A percentile compares a stretch with the other conserved stretches of the same genome.
These are phyloP conservation scores for Philopedon plagiatum DNA, from an alignment of 2,888 invertebrate genomes.

Conservation along the genomic window DNA sequence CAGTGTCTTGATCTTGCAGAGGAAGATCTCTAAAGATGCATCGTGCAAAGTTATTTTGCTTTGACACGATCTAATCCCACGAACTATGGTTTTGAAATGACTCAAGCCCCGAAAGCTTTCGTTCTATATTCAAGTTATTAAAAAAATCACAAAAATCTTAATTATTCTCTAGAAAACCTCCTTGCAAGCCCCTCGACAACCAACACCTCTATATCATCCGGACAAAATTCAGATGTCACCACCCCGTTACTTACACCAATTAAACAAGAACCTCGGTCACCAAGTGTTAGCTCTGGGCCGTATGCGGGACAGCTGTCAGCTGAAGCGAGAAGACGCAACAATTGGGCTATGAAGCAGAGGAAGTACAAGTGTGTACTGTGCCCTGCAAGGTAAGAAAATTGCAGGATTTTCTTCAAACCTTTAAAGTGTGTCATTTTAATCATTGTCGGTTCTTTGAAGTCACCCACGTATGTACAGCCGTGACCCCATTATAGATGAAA, in stretches of 20 bases:
- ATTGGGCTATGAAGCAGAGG: conserved; percentile 61
- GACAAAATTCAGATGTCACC: neutral
- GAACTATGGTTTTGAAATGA: no score
- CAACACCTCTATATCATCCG: neutral
- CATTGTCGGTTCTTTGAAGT: no score
- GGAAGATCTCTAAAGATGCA: no score
- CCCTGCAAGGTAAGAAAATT: conserved; percentile 60
- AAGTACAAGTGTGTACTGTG: conserved; percentile 64
- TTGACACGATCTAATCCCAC: no score
- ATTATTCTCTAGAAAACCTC: conserved; percentile 3
- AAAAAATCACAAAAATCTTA: no score
- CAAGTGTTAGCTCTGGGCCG: neutral
- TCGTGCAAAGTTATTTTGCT: no score
- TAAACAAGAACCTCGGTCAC: conserved; percentile 27
- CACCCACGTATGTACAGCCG: no score
- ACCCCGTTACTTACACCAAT: neutral
- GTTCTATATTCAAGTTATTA: no score
- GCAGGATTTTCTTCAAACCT: no score
- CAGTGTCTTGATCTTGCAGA: no score
- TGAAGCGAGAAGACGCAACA: conserved; percentile 47
- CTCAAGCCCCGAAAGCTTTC: no score
- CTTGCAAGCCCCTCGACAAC: neutral
- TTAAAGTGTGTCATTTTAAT: neutral
- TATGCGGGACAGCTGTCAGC: conserved; percentile 2
- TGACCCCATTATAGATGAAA: no score